Evolutionary conservation across 92 coral and sea anemone genomes (phyloP).

Genomic region (Siderastrea siderea): DNA sequence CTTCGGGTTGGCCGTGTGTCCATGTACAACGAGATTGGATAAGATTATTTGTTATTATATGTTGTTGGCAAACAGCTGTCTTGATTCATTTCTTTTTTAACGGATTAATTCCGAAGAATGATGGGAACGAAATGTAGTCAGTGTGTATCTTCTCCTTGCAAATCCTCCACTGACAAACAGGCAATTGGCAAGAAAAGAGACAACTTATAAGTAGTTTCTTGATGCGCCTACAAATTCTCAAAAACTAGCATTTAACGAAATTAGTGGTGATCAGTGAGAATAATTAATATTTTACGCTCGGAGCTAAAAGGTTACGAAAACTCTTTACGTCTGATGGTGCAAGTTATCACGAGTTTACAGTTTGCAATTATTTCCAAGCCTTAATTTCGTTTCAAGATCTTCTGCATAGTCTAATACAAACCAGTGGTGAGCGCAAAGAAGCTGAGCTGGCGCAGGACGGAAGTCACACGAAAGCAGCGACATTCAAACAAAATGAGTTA

Average conservation of each 20-base stretch:
- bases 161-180: no score
- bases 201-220: not conserved
- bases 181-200: not conserved
- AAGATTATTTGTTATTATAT: no score
- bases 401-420: constrained; percentile 6
- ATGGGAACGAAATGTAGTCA: no score
- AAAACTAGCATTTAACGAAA: not conserved
- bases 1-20: no score
- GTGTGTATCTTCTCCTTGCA: no score
- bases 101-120: no score
- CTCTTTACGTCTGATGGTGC: not conserved
- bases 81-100: no score
- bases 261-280: not conserved
- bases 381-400: constrained; percentile 28
- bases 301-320: not conserved
- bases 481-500: not conserved
- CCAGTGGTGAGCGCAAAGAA: constrained; percentile 6
- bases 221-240: not conserved
- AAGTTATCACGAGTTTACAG: not conserved
- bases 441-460: not conserved
- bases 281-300: not conserved
- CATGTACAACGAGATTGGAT: no score
- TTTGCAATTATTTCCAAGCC: not conserved
- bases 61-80: not conserved
- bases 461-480: not conserved